Conservation (phyloP, 2,113 vertebrate species). For the Chaetorhynchus papuensis region DNA sequence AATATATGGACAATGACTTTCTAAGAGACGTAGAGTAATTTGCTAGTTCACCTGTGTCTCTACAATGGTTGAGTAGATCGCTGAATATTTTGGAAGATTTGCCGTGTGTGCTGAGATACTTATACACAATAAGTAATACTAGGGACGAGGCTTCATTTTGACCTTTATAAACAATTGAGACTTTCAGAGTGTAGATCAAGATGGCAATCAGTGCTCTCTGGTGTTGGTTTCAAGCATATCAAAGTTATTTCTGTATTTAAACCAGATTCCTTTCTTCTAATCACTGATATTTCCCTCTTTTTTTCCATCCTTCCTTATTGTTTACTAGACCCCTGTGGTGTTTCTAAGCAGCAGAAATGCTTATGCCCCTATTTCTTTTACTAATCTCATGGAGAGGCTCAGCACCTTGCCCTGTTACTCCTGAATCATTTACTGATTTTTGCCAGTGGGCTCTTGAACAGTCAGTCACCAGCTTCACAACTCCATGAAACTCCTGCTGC, state of each 20-base stretch:
- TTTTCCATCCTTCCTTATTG: background rate
- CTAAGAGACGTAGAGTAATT: background rate
- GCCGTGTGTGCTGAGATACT: background rate
- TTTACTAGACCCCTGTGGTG: background rate
- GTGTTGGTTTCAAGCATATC: background rate
- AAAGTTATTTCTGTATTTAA: background rate
- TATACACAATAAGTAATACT: background rate
- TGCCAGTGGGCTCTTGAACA: background rate
- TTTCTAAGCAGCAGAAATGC: background rate
- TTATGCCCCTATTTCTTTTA: background rate
- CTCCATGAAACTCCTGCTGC: background rate
- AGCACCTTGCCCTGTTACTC: background rate
- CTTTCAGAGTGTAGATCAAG: background rate
- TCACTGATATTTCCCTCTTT: background rate
- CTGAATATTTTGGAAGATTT: background rate
- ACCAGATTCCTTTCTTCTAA: background rate
- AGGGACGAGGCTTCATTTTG: background rate
- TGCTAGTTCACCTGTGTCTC: background rate
- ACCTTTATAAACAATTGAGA: background rate
- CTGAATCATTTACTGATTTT: background rate
- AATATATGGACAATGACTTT: background rate
- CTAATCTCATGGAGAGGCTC: background rate
- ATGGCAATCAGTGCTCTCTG: fast-evolving
- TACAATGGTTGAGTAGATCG: background rate
- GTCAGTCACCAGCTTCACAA: background rate